Conservation (phyloP, 1,140 invertebrate genomes). For the Melitaea cinxia region DNA sequence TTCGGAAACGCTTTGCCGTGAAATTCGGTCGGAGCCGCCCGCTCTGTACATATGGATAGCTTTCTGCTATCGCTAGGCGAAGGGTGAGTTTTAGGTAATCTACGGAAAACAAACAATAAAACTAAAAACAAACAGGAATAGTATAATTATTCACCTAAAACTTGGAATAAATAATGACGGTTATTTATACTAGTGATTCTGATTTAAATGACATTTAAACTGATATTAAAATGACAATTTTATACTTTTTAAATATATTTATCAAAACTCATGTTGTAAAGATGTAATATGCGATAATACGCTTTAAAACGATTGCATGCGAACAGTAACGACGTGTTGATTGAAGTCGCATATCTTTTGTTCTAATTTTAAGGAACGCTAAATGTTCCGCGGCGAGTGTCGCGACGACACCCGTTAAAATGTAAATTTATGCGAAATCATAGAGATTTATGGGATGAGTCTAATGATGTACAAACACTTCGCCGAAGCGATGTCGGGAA, state of each 20-base stretch:
- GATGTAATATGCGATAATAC: too few species aligned
- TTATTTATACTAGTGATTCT: too few species aligned
- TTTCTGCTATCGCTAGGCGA: not conserved
- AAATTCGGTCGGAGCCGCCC: conserved; percentile 10
- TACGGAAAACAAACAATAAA: not conserved
- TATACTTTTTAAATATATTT: too few species aligned
- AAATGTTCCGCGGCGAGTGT: conserved; percentile 46
- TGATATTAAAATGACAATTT: too few species aligned
- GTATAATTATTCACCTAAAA: too few species aligned
- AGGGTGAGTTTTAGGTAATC: not conserved
- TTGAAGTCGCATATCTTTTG: conserved; percentile 38
- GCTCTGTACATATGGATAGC: conserved; percentile 6
- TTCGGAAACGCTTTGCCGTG: conserved; percentile 30
- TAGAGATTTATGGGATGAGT: conserved; percentile 55
- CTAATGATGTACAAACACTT: conserved; percentile 56
- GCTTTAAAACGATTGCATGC: too few species aligned
- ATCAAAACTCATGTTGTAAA: too few species aligned
- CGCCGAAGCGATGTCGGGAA: conserved; percentile 37
- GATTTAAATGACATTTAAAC: too few species aligned
- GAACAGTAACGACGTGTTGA: not conserved
- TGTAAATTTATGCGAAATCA: conserved; percentile 68
- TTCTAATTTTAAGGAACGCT: conserved; percentile 64
- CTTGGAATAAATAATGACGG: too few species aligned
- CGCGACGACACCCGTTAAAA: conserved; percentile 57
- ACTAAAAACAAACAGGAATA: too few species aligned